Conservation (phyloP, 2,113 vertebrate genomes). For the Tragelaphus scriptus region DNA sequence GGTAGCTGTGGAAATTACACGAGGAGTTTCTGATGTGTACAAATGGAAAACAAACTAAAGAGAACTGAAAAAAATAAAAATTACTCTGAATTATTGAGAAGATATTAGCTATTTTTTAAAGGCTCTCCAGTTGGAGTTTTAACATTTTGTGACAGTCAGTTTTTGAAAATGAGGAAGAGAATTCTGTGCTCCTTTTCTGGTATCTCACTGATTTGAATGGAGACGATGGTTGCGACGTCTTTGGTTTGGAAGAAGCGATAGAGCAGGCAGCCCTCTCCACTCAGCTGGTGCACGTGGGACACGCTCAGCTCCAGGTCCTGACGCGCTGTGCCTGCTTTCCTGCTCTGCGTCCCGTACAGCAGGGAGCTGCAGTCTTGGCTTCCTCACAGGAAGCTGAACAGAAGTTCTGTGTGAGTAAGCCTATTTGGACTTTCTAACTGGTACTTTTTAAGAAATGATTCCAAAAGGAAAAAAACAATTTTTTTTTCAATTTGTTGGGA, state of each 20-base stretch:
- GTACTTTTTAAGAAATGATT: background rate
- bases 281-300: background rate
- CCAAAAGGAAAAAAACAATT: background rate
- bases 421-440: background rate
- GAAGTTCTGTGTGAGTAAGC: background rate
- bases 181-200: background rate
- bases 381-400: constrained; percentile 4
- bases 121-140: background rate
- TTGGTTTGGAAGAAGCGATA: background rate
- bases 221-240: background rate
- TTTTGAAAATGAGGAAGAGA: background rate
- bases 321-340: background rate
- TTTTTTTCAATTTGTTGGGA: background rate
- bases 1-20: constrained; percentile 40
- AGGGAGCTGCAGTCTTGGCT: background rate
- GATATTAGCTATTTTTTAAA: background rate
- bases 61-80: background rate
- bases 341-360: background rate
- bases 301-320: background rate
- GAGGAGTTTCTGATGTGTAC: background rate
- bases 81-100: background rate
- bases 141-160: background rate
- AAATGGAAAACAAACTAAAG: background rate
- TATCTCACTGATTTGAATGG: background rate
- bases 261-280: fast-evolving